Evolutionary conservation across 2,113 vertebrate genomes (phyloP).

Genomic region (Nannobrachium achirus): DNA sequence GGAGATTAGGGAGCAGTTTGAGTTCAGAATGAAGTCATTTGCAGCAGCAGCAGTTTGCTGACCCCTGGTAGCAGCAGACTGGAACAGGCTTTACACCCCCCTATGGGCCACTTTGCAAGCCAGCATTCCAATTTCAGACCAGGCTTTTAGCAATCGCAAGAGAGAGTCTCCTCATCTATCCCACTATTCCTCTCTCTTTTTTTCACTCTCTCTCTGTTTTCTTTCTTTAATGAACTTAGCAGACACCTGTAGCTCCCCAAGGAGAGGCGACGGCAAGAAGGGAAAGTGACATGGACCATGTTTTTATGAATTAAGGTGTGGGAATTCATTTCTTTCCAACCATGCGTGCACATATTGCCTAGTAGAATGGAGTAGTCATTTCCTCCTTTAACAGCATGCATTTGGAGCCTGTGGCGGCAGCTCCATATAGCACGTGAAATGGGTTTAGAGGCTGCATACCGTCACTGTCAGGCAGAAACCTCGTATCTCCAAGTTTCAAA

Average conservation of each 20-base stretch:
- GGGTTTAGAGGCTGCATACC: not conserved
- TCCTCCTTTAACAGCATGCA: not conserved
- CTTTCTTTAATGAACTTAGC: slow-evolving; percentile 7
- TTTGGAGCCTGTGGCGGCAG: slow-evolving; percentile 1
- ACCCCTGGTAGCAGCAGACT: slow-evolving; percentile 35
- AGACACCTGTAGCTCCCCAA: slow-evolving; percentile 2
- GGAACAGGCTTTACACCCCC: slow-evolving; percentile 48
- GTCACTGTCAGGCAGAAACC: too few relatives aligned
- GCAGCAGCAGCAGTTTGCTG: slow-evolving; percentile 27
- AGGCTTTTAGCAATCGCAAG: not conserved
- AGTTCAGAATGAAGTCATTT: slow-evolving; percentile 17
- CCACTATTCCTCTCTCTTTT: not conserved
- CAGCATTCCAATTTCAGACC: slow-evolving; percentile 26
- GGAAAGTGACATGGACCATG: slow-evolving; percentile 1
- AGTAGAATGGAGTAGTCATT: not conserved
- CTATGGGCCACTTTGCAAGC: slow-evolving; percentile 34
- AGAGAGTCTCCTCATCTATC: not conserved
- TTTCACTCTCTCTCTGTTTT: not conserved
- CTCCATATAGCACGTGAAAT: not conserved
- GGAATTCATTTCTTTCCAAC: not conserved
- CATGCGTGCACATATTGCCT: not conserved
- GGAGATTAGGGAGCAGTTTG: slow-evolving; percentile 27
- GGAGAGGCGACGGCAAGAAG: not conserved
- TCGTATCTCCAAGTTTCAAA: too few relatives aligned
- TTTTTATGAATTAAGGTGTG: slow-evolving; percentile 1